Evolutionary conservation across 2,888 invertebrate genomes (phyloP).

Genomic region (Ichneumoninae sp.): DNA sequence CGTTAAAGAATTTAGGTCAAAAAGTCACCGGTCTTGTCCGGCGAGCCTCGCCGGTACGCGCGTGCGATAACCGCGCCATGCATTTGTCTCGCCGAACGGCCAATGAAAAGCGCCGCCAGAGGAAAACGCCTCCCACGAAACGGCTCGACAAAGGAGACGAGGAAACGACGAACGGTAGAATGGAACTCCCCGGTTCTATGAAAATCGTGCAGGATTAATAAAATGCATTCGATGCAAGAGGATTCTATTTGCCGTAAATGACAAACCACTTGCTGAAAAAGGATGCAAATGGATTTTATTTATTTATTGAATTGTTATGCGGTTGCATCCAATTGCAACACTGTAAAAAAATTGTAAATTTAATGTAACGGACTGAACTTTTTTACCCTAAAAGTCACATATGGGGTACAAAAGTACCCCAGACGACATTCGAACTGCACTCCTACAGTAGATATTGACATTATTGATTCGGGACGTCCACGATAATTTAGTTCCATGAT

Average conservation of each 20-base stretch:
- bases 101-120: conserved; percentile 31
- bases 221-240: neutral
- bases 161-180: neutral
- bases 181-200: neutral
- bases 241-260: neutral
- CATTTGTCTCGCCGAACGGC: conserved; percentile 70
- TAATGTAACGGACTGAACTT: too few relatives aligned
- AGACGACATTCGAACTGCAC: too few relatives aligned
- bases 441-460: too few relatives aligned
- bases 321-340: too few relatives aligned
- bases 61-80: conserved; percentile 68
- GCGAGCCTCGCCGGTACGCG: conserved; percentile 57
- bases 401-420: too few relatives aligned
- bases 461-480: too few relatives aligned
- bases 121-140: conserved; percentile 7
- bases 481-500: too few relatives aligned
- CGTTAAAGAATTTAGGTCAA: conserved; percentile 83
- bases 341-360: too few relatives aligned
- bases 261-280: neutral
- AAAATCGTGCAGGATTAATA: neutral
- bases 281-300: too few relatives aligned
- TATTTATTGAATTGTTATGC: too few relatives aligned
- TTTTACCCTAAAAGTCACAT: too few relatives aligned
- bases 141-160: neutral
- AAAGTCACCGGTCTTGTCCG: conserved; percentile 80